These are phyloP conservation scores for Pollachius pollachius DNA, from an alignment of 2,113 vertebrate species.

Conservation along the genomic window DNA sequence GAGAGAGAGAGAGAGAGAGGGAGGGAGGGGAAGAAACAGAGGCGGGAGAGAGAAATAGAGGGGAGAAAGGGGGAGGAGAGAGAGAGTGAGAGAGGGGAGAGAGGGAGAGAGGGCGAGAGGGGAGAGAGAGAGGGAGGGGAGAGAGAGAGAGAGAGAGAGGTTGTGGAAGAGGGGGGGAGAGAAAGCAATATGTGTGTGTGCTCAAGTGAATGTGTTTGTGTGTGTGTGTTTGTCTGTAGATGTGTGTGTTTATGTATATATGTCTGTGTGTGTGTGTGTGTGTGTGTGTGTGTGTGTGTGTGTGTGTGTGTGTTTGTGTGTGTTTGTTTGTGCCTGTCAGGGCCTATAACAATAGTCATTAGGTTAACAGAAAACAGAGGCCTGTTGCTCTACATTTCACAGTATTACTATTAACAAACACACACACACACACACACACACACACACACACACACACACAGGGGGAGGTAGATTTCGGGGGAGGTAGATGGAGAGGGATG, in stretches of 20 bases:
- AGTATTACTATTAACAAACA: constrained; percentile 51
- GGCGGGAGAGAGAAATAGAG: too few species aligned
- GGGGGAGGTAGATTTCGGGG: neutral
- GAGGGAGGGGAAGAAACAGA: too few species aligned
- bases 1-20: too few species aligned
- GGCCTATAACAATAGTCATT: constrained; percentile 53
- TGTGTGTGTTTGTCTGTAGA: neutral
- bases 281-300: constrained; percentile 11
- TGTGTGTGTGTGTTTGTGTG: constrained; percentile 15
- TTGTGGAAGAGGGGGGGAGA: too few species aligned
- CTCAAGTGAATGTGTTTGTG: neutral
- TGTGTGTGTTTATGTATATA: neutral
- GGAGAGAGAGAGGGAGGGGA: too few species aligned
- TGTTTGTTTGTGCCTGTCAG: constrained; percentile 27
- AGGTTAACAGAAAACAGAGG: constrained; percentile 60
- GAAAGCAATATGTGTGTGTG: too few species aligned
- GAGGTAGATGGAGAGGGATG: neutral
- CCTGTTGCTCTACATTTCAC: constrained; percentile 55
- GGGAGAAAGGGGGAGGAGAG: too few species aligned
- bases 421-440: constrained; percentile 8
- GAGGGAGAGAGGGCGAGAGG: too few species aligned
- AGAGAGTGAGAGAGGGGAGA: too few species aligned
- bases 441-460: neutral
- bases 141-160: too few species aligned
- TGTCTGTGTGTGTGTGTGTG: neutral